phyloP scores from a whole-genome alignment of 2,888 invertebrate genomes.

The Coelinius sp. region DNA sequence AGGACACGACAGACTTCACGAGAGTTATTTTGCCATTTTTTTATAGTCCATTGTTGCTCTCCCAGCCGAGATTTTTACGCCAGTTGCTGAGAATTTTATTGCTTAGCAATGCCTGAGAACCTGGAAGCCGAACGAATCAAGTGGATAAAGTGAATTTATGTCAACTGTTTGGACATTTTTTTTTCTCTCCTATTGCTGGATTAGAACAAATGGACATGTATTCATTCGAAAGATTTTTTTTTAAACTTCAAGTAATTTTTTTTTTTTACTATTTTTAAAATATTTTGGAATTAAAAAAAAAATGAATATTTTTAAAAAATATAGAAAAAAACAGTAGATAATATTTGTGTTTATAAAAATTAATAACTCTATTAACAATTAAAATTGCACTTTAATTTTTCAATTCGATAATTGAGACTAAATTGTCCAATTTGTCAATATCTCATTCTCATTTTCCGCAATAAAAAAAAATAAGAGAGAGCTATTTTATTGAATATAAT shows the following conservation, averaged over 20 bases:
- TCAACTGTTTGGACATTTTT: background rate
- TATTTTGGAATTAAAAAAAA: too few species aligned
- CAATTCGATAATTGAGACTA: background rate
- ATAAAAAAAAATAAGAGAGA: background rate
- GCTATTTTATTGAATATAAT: background rate
- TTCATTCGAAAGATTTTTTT: background rate
- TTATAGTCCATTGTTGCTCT: background rate
- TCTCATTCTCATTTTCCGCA: background rate
- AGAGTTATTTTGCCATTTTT: background rate
- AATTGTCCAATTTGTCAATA: background rate
- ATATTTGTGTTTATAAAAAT: too few species aligned
- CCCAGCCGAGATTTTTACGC: background rate
- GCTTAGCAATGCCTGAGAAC: background rate
- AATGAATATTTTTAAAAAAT: too few species aligned
- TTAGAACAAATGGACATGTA: background rate
- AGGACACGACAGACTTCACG: background rate
- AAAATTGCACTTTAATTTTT: too few species aligned
- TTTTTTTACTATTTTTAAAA: too few species aligned
- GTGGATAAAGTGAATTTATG: background rate
- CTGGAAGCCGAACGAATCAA: background rate
- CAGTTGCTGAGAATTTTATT: background rate
- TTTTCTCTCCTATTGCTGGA: background rate
- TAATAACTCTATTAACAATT: too few species aligned
- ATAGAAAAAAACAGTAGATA: too few species aligned
- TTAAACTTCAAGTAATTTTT: background rate